phyloP scores from a whole-genome alignment of 2,888 invertebrate genomes.

The Brassicogethes aeneus region DNA sequence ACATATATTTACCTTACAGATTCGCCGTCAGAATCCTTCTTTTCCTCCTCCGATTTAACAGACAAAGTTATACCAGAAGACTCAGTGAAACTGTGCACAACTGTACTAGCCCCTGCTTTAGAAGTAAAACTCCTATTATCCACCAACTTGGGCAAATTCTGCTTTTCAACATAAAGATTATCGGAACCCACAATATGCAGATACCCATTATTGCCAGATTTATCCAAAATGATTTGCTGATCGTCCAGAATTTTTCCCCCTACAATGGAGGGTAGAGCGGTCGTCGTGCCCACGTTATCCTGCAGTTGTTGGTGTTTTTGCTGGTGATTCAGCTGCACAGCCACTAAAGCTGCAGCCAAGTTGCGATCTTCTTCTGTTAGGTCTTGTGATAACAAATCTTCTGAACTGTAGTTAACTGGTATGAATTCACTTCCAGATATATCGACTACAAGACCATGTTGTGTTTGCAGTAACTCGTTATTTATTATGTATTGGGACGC shows the following conservation, averaged over 20 bases:
- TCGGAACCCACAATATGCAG: conserved; percentile 36
- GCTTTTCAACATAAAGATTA: conserved; percentile 32
- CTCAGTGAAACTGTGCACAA: conserved; percentile 7
- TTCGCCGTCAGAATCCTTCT: conserved; percentile 34
- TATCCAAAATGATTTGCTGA: conserved; percentile 15
- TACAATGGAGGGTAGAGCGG: conserved; percentile 16
- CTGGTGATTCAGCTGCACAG: conserved; percentile 52
- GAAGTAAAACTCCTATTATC: conserved; percentile 20
- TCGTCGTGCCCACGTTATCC: conserved; percentile 18
- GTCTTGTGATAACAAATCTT: conserved; percentile 38
- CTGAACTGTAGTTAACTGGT: conserved; percentile 37
- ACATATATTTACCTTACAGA: conserved; percentile 21
- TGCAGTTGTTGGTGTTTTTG: conserved; percentile 49
- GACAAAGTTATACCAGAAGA: background rate
- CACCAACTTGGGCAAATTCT: conserved; percentile 22
- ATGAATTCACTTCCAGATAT: conserved; percentile 38
- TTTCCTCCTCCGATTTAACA: conserved; percentile 29
- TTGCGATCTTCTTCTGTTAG: conserved; percentile 51
- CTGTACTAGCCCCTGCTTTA: conserved; percentile 1
- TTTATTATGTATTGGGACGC: conserved; percentile 38
- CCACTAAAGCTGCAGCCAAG: conserved; percentile 52
- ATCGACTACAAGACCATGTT: conserved; percentile 39
- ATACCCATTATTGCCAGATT: conserved; percentile 26
- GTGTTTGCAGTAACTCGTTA: conserved; percentile 36
- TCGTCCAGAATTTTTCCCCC: conserved; percentile 29